Evolutionary conservation across 2,797 vertebrate genomes (phyloP), one percentile per base, ranked within the genome.

Genomic region (Clarias platycephalus): DNA sequence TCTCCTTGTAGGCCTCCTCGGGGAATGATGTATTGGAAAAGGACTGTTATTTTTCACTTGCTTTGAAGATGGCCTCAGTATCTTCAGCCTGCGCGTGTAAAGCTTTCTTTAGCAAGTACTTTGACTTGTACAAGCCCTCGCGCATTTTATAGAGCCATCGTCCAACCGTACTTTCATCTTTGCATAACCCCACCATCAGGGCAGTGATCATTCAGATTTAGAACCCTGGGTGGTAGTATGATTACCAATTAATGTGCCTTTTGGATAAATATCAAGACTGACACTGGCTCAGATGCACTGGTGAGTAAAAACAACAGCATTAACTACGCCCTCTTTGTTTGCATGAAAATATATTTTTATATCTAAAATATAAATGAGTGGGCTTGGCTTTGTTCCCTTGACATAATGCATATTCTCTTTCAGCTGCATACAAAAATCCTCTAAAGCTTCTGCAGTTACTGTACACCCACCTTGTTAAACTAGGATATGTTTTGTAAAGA

Each of bases 171-270:
- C 87, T 93, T 91, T 90, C 89, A 92, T 92, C 85, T 86, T 82
- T 44, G 83, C 79, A 90, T 89, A 90, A 90, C 91, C 81, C 60
- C 1, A 72, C 85, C 91, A 90, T 92, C 90, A 91, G 91, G 91
- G 83, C 66, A 67, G 78, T 92, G 92, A 91, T 90, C 90, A 91
- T 93, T 40, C 37, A 40, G 37, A 92, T 93, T 88, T 79, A 88
- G 63, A 88, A 83, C 90, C 57, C 66, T 87, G 88, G 90, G 87
- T 85, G 76, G 83, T 24, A 53, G 37, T 67, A 87, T 85, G 85
- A 93, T 93, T 92, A 92, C 86, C 90, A 88, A 90, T 94, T 92
- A 88, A 93, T 92, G 90, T 86, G 86, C 84, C 89, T 86, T 90
- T 89, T 91, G 90, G 90, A 92, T 90, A 93, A 88, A 87, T 89